Evolutionary conservation across 2,888 invertebrate genomes (phyloP), one percentile per base, ranked within the genome.

Genomic region (Tachina fera): DNA sequence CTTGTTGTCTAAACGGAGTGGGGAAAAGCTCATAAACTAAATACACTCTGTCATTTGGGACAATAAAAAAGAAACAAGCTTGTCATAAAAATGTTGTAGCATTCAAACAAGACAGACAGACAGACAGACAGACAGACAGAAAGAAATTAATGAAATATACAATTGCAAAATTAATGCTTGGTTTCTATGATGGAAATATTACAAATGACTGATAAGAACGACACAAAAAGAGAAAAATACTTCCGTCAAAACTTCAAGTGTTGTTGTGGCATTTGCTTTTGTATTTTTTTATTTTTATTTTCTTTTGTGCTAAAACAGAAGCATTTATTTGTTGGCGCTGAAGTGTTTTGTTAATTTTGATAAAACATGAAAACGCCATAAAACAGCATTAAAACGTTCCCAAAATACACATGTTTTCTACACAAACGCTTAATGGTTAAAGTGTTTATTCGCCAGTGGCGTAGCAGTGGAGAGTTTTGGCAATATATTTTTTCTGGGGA

Each of bases 321-420:
- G n/a, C 13, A 19, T 68, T 31, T 51, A 19, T 53, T 31, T 39
- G 14, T 53, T 5, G 2, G 1, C 3, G 31, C 11, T 39, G 9
- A 16, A 45, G 3, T 9, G 10, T 58, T 58, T 58, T 14, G 45
- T 71, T 71, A 45, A 47, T 45, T 71, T 45, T 58, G 2, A 11
- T 47, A 58, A 47, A 71, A 71, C 58, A 45, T 60, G 70, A 70
- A 70, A 53, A 9, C 1, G 6, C 14, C 51, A 51, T 67, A 51
- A 31, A 49, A 14, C 10, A 49, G 11, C 67, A 49, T 49, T n/a
- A 67, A 51, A 31, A 51, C 31, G 6, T 16, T 67, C 51, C n/a
- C 67, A 11, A 51, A 14, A 39, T 16, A 51, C 31, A 51, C 31
- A 49, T 31, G 16, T 67, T 67, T 67, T 43, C 16, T 43, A 43